Conservation (phyloP, 2,888 invertebrate genomes). For the Limenitis camilla region DNA sequence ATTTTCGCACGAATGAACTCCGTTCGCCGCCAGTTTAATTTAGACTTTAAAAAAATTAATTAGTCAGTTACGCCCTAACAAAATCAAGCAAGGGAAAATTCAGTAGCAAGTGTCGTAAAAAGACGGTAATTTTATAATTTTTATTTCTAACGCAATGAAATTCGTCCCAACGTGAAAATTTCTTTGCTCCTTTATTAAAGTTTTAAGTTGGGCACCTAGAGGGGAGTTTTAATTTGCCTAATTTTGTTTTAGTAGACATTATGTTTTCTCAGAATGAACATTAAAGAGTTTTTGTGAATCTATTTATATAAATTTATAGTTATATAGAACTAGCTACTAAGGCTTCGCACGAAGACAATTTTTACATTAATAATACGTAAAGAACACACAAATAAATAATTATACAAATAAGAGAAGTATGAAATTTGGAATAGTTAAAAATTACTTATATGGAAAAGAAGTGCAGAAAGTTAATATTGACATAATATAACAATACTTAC, state of each 20-base stretch:
- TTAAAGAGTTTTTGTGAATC: no score
- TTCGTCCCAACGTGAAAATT: slow-evolving; percentile 29
- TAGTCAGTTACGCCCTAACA: slow-evolving; percentile 50
- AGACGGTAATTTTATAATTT: slow-evolving; percentile 33
- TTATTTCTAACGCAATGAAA: slow-evolving; percentile 32
- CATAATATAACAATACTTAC: no score
- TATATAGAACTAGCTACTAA: no score
- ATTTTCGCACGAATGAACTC: slow-evolving; percentile 56
- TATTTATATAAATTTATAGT: no score
- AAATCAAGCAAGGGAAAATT: slow-evolving; percentile 37
- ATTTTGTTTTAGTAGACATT: background rate
- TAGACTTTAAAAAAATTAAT: slow-evolving; percentile 63
- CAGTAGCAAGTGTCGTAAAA: slow-evolving; percentile 36
- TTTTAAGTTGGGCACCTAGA: slow-evolving; percentile 24
- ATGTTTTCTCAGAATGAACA: no score
- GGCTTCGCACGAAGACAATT: no score
- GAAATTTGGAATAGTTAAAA: no score
- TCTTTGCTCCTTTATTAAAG: slow-evolving; percentile 27
- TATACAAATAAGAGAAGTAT: no score
- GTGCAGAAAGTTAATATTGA: no score
- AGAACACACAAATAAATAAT: no score
- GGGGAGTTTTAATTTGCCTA: slow-evolving; percentile 23
- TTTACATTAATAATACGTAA: no score
- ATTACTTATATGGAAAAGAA: no score
- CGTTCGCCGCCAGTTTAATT: slow-evolving; percentile 44